Conservation (phyloP, 1,140 invertebrate genomes). For the Drosophila sechellia region DNA sequence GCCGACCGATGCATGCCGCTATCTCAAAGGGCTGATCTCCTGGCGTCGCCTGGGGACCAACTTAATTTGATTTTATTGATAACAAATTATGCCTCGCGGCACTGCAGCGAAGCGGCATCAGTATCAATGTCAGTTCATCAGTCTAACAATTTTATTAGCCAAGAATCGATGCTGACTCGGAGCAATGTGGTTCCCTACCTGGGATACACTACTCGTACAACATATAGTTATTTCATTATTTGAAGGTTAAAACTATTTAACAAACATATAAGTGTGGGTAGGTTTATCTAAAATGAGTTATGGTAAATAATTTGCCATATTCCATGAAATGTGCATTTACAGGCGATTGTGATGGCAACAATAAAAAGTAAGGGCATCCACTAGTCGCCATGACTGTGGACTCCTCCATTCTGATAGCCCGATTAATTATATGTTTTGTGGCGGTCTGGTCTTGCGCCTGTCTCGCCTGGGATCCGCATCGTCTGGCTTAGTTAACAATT, state of each 20-base stretch:
- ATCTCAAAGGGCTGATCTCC: conserved; percentile 69
- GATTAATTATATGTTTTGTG: conserved; percentile 41
- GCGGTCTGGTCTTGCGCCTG: conserved; percentile 18
- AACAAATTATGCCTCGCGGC: conserved; percentile 73
- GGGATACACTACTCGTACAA: background rate
- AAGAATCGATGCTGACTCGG: conserved; percentile 6
- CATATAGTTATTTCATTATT: no score
- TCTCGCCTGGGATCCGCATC: conserved; percentile 54
- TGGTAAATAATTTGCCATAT: no score
- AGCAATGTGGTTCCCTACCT: background rate
- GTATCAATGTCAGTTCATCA: conserved; percentile 63
- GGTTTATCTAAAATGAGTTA: no score
- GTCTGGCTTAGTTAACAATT: conserved; percentile 79
- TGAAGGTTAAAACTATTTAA: no score
- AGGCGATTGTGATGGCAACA: no score
- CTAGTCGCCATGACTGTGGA: background rate
- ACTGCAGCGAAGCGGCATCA: conserved; percentile 15
- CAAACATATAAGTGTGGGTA: no score
- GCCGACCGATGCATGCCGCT: conserved; percentile 33
- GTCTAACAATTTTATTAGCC: conserved; percentile 78
- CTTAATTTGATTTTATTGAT: conserved; percentile 76
- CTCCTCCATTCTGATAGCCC: background rate
- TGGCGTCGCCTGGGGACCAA: conserved; percentile 43
- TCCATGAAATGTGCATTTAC: no score
- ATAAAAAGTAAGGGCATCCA: background rate